Base-by-base conservation (phyloP, 2,797 vertebrate genomes). In the Staurois parvus region DNA sequence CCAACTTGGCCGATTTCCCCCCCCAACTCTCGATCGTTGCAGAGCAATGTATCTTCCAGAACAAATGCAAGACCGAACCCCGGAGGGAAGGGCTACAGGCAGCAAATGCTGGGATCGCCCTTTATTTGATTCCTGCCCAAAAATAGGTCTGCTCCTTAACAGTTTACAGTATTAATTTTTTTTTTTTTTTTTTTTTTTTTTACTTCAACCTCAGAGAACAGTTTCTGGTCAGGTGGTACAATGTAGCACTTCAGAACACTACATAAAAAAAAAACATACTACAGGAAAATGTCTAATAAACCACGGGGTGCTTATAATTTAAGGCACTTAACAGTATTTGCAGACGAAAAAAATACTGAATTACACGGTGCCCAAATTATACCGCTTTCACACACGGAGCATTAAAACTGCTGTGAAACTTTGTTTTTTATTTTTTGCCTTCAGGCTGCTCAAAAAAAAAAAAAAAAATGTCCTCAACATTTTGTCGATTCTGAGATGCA, bases 131-230 rank as follows among this genome's bases (percentile, higher is more conserved):
- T 73, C 52, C 68, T 78, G 74, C 59, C 40, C 7, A 34, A 83
- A 48, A 37, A 74, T 15, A 64, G 59, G 37, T 67, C 28, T 72
- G 26, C 67, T 64, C 62, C 34, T 69, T 12, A 40, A 72, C 12
- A 82, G 81, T 37, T 26, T 66, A 86, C 85, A 87, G 80, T 83
- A 87, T 87, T 83, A 83, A 79, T 64, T 1, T 52, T 40, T 7
- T 40, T 19, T 48, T 48, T 64, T 52, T 40, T 7, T 40, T 19
- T 48, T 48, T 64, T 64, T 62, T n/a, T 62, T 24, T 2, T 59
- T 26, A 45, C 62, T 17, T 24, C 21, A 67, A 73, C 59, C 75
- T 70, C 75, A 78, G 21, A 45, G 45, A 59, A 34, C 34, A 37
- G 72, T 64, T 72, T 76, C 56, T 19, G 56, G 32, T 32, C 62